phyloP scores from a whole-genome alignment of 2,888 invertebrate genomes.

The Cephonodes hylas region DNA sequence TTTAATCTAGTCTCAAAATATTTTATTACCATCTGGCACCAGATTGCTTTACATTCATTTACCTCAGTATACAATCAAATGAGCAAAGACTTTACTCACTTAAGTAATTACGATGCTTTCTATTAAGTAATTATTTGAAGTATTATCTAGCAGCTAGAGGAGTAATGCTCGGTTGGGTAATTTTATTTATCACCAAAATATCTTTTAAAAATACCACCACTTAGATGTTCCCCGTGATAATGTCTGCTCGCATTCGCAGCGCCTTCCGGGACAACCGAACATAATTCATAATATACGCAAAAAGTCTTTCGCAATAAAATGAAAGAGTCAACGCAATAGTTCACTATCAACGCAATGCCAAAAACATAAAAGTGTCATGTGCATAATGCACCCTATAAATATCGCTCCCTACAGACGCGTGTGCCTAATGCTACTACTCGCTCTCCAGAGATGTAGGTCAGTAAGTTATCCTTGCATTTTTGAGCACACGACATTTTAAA shows the following conservation, averaged over 20 bases:
- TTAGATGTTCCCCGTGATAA: not conserved
- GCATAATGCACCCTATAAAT: slow-evolving; percentile 79
- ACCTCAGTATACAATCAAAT: no score
- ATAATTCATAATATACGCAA: slow-evolving; percentile 33
- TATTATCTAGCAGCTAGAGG: no score
- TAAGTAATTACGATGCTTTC: no score
- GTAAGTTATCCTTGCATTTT: slow-evolving; percentile 50
- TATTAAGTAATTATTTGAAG: no score
- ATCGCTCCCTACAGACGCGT: slow-evolving; percentile 68
- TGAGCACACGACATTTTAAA: not conserved
- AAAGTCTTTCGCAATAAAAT: slow-evolving; percentile 43
- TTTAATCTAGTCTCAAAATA: no score
- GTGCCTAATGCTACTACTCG: slow-evolving; percentile 63
- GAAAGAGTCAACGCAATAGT: slow-evolving; percentile 41
- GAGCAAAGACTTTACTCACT: no score
- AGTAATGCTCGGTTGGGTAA: no score
- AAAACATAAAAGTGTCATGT: slow-evolving; percentile 79
- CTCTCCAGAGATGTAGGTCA: slow-evolving; percentile 79
- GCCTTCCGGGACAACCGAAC: slow-evolving; percentile 13
- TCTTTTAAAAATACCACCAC: not conserved
- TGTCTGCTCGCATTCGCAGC: not conserved
- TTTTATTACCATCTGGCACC: no score
- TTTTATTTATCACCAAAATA: no score
- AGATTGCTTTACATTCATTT: no score
- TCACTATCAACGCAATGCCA: slow-evolving; percentile 64